A percentile compares a stretch with the other conserved stretches of the same genome.
phyloP scores from a whole-genome alignment of 1,140 invertebrate genomes.

The Diplogasteroides magnus region DNA sequence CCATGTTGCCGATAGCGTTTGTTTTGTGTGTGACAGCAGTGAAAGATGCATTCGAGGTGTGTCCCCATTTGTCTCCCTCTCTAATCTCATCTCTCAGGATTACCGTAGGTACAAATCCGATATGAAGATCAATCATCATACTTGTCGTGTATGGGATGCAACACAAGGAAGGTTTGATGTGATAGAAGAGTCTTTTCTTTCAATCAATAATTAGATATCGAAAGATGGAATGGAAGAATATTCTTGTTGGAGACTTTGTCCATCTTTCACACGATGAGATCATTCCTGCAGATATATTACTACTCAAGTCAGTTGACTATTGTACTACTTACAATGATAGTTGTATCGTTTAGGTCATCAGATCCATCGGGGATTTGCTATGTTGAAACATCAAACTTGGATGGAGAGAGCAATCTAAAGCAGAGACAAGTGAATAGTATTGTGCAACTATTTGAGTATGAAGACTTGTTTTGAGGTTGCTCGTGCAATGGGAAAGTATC shows the following conservation, averaged over 20 bases:
- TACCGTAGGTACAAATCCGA: conserved; percentile 79
- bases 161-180: conserved; percentile 64
- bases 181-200: conserved; percentile 10
- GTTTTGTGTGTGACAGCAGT: conserved; percentile 91
- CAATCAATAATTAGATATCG: conserved; percentile 67
- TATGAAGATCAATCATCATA: conserved; percentile 84
- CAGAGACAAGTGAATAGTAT: conserved; percentile 61
- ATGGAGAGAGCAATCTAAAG: conserved; percentile 61
- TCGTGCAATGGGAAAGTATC: conserved; percentile 56
- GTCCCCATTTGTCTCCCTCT: neutral
- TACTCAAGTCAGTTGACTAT: conserved; percentile 68
- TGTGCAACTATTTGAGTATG: neutral
- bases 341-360: conserved; percentile 14
- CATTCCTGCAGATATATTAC: conserved; percentile 87
- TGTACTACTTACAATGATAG: conserved; percentile 30
- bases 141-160: conserved; percentile 77
- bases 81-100: conserved; percentile 61
- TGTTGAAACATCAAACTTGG: conserved; percentile 60
- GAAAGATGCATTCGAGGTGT: conserved; percentile 83
- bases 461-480: conserved; percentile 41
- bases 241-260: conserved; percentile 83
- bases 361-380: conserved; percentile 52
- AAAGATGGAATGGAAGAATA: conserved; percentile 79
- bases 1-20: conserved; percentile 87
- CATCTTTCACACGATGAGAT: conserved; percentile 92